phyloP scores from a whole-genome alignment of 2,113 vertebrate species.

The Ophthalmolycus amberensis region DNA sequence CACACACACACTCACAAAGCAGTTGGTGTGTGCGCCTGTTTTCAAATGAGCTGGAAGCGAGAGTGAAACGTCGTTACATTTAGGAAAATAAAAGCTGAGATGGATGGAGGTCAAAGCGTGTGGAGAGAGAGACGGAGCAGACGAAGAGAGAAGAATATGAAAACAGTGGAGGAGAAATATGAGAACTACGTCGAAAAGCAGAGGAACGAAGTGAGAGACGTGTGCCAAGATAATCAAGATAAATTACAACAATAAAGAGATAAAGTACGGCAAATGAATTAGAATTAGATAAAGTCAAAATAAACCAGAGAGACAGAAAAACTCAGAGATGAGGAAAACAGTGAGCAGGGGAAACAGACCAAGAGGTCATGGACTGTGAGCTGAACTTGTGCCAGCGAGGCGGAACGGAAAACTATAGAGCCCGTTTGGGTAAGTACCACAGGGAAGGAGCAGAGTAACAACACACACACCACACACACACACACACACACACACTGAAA shows the following conservation, averaged over 20 bases:
- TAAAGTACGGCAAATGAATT: background rate
- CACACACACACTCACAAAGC: slow-evolving; percentile 33
- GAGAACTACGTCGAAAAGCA: slow-evolving; percentile 25
- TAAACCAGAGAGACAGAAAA: background rate
- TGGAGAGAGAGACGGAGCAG: slow-evolving; percentile 21
- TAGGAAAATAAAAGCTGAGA: slow-evolving; percentile 58
- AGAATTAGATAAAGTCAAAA: background rate
- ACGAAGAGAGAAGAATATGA: slow-evolving; percentile 27
- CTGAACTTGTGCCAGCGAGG: slow-evolving; percentile 40
- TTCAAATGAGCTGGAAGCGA: slow-evolving; percentile 30
- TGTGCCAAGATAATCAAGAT: background rate
- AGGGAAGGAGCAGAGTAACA: slow-evolving; percentile 16
- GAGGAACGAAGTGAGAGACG: background rate
- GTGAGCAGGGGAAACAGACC: background rate
- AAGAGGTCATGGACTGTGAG: slow-evolving; percentile 51
- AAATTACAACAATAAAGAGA: background rate
- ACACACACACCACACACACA: slow-evolving; percentile 4
- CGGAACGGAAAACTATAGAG: slow-evolving; percentile 46
- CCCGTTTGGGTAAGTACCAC: slow-evolving; percentile 21
- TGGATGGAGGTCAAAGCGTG: slow-evolving; percentile 36
- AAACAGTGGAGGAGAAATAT: slow-evolving; percentile 35
- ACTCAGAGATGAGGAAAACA: background rate
- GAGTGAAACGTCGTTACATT: slow-evolving; percentile 5
- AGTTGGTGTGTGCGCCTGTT: slow-evolving; percentile 46
- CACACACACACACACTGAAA: background rate